Percentiles rank a stretch among this genome's conserved stretches.
Evolutionary conservation across 2,113 vertebrate genomes (phyloP).

Genomic region (Saccopteryx leptura): DNA sequence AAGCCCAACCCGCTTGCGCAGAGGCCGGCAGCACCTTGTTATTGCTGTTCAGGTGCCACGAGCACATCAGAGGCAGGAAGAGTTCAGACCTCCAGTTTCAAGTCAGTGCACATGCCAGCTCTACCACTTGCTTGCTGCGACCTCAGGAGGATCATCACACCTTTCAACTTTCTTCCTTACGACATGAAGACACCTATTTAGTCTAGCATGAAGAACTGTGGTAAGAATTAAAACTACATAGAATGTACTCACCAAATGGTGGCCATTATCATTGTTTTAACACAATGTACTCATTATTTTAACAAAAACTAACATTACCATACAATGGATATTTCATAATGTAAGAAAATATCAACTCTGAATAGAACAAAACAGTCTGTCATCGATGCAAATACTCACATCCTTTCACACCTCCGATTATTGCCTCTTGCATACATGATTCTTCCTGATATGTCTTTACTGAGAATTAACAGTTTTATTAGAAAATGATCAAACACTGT

Average conservation of each 20-base stretch:
- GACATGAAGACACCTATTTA: background rate
- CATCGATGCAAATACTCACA: background rate
- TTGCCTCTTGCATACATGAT: background rate
- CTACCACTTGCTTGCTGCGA: background rate
- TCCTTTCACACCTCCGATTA: background rate
- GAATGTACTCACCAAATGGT: background rate
- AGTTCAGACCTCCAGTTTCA: constrained; percentile 25
- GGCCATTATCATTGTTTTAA: constrained; percentile 18
- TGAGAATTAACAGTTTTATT: background rate
- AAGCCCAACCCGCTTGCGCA: background rate
- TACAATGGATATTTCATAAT: background rate
- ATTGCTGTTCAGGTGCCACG: background rate
- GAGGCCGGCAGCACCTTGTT: background rate
- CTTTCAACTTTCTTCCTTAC: background rate
- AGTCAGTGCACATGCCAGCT: background rate
- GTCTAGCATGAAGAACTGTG: background rate
- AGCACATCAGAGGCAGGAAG: background rate
- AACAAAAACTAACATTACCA: constrained; percentile 34
- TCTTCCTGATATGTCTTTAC: constrained; percentile 10
- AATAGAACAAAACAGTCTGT: background rate
- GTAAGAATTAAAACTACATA: background rate
- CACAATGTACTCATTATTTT: background rate
- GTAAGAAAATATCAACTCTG: background rate
- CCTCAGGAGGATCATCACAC: background rate
- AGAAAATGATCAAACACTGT: background rate